Base-by-base conservation (phyloP, 1,140 invertebrate species). In the Adelges cooleyi region DNA sequence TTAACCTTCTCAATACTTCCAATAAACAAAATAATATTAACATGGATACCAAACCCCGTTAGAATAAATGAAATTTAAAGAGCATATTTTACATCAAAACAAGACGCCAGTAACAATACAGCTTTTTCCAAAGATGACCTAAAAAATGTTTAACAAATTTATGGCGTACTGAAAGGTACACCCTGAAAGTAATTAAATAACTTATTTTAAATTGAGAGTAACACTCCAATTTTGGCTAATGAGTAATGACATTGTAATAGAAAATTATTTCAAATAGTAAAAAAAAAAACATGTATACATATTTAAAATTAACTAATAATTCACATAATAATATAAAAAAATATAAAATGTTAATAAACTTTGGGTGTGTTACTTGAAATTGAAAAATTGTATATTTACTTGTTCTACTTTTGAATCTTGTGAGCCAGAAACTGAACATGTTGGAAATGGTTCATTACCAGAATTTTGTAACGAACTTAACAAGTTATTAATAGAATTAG, bases 361-460 rank as follows among this genome's bases (percentile, higher is more conserved):
- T n/a, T n/a, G n/a, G n/a, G n/a, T n/a, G n/a, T n/a, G n/a, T n/a
- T n/a, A n/a, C 5, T 33, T 33, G 29, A 33, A 33, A 33, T 33
- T 33, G 11, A 17, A 40, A 40, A 20, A 48, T 18, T 17, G 22
- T 5, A 48, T 4, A 48, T 33, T 8, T 62, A 62, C 56, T 48
- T 62, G 27, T 48, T 62, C 56, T 27, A 48, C 56, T 46, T 62
- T 62, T 29, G 56, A 48, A 46, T 17, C 15, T 15, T 29, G 27
- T 48, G 27, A 25, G 8, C n/a, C 42, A 20, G 23, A 27, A 17
- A 1, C 10, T 17, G 40, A 44, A 44, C 38, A 20, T 23, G 2
- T 27, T 18, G 15, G n/a, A 2, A 22, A 62, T 2, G 13, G n/a
- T 62, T 48, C 56, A 29, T 62, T 48, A 44, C 42, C 40, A 27